Conservation (phyloP, 2,113 vertebrate genomes). For the Lepisosteus oculatus region DNA sequence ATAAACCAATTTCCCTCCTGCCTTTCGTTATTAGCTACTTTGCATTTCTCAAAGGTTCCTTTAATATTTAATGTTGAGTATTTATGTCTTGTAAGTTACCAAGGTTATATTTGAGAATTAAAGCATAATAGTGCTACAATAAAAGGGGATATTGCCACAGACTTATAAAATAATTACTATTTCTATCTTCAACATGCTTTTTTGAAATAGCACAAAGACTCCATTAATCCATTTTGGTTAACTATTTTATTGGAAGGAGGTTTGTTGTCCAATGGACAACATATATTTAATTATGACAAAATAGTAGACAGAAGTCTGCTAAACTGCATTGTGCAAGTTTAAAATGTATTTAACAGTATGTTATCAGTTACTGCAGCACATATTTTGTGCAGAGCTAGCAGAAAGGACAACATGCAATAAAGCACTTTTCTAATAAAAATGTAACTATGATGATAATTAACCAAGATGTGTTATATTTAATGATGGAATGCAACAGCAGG, state of each 20-base stretch:
- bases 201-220: slow-evolving; percentile 14
- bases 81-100: slow-evolving; percentile 45
- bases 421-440: not conserved
- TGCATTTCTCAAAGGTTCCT: slow-evolving; percentile 47
- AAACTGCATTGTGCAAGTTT: too few relatives aligned
- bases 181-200: slow-evolving; percentile 11
- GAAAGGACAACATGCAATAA: not conserved
- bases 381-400: not conserved
- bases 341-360: not conserved
- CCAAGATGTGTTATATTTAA: not conserved
- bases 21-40: slow-evolving; percentile 41
- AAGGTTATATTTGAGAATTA: slow-evolving; percentile 53
- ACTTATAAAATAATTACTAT: slow-evolving; percentile 14
- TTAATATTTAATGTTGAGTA: slow-evolving; percentile 59
- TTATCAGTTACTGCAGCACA: not conserved
- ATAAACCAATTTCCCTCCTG: slow-evolving; percentile 48
- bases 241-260: too few relatives aligned
- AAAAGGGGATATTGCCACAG: slow-evolving; percentile 17
- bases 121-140: slow-evolving; percentile 26
- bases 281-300: too few relatives aligned
- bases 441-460: not conserved
- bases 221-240: not conserved
- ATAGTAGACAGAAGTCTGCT: slow-evolving; percentile 3
- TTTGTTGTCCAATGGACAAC: too few relatives aligned
- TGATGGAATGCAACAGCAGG: too few relatives aligned